These are phyloP conservation scores for Raja brachyura DNA, from an alignment of 2,113 vertebrate genomes.

Conservation along the genomic window DNA sequence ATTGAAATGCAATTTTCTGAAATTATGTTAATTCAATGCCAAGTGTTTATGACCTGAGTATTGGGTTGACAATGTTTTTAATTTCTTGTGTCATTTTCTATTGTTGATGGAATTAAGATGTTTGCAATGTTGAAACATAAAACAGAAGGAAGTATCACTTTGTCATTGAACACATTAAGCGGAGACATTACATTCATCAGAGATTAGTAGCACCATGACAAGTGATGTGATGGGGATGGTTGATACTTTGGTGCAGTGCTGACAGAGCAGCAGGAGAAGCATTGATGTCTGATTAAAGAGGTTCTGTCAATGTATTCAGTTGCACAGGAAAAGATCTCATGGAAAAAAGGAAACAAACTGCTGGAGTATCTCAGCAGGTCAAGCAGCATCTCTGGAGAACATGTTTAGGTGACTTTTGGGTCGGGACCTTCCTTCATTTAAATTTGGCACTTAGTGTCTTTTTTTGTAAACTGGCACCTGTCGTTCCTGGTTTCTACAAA, in stretches of 20 bases:
- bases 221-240: not conserved
- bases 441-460: too few relatives aligned
- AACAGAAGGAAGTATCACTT: not conserved
- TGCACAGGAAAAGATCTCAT: not conserved
- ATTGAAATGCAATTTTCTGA: not conserved
- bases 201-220: not conserved
- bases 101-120: not conserved
- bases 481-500: too few relatives aligned
- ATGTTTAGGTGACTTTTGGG: too few relatives aligned
- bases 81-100: not conserved
- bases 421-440: too few relatives aligned
- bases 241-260: not conserved
- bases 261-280: not conserved
- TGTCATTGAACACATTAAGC: not conserved
- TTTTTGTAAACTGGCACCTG: too few relatives aligned
- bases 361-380: too few relatives aligned
- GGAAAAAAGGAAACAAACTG: too few relatives aligned
- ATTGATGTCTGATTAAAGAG: not conserved
- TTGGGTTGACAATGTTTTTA: not conserved
- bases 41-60: not conserved
- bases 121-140: not conserved
- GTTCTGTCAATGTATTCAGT: not conserved
- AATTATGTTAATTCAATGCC: not conserved
- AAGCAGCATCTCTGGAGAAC: too few relatives aligned
- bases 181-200: not conserved